These are phyloP conservation scores for Drosophila neonasuta DNA, from an alignment of 2,888 invertebrate species.

Conservation along the genomic window DNA sequence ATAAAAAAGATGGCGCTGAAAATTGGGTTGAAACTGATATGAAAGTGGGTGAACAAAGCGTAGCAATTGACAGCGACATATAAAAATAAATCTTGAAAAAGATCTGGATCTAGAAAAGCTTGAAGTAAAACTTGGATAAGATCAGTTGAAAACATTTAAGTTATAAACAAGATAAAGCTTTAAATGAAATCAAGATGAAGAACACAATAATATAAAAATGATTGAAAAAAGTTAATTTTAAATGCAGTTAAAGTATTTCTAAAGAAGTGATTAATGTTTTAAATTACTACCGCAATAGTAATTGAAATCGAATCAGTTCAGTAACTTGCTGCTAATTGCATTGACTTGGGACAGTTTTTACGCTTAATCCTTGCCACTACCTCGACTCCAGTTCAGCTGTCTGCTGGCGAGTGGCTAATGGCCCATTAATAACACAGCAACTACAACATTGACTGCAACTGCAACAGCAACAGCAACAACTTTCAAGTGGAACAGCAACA, in stretches of 20 bases:
- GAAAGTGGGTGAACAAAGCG: slow-evolving; percentile 12
- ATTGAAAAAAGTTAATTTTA: background rate
- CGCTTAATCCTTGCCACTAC: slow-evolving; percentile 25
- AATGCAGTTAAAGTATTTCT: no score
- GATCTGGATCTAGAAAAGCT: background rate
- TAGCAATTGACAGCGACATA: background rate
- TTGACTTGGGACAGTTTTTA: slow-evolving; percentile 7
- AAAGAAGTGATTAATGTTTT: background rate
- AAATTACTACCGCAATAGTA: background rate
- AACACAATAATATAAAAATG: background rate
- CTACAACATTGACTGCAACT: slow-evolving; percentile 15
- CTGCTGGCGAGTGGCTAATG: slow-evolving; percentile 34
- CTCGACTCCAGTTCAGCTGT: background rate
- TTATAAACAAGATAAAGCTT: background rate
- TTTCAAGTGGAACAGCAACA: slow-evolving; percentile 37
- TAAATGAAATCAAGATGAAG: background rate
- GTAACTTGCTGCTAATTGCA: slow-evolving; percentile 4
- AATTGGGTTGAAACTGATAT: slow-evolving; percentile 8
- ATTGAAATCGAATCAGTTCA: background rate
- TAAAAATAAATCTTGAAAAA: background rate
- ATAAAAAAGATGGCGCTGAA: slow-evolving; percentile 35
- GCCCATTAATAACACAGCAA: slow-evolving; percentile 36
- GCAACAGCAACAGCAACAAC: slow-evolving; percentile 25
- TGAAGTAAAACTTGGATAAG: background rate
- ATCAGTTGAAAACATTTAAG: background rate